phyloP scores from a whole-genome alignment of 2,113 vertebrate genomes.

The Octodon degus region DNA sequence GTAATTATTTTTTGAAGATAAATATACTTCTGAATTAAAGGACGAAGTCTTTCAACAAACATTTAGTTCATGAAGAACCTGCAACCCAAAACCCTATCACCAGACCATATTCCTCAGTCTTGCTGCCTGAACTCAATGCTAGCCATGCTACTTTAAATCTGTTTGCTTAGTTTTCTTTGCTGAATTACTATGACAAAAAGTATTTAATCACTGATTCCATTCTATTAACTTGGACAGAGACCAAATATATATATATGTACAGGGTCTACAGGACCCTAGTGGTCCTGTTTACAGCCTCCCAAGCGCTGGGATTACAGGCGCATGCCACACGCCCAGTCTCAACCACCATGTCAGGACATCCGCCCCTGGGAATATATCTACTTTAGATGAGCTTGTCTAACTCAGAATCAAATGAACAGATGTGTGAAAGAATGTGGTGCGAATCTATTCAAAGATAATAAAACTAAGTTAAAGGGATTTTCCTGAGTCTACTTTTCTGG shows the following conservation, averaged over 20 bases:
- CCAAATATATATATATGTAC: not conserved
- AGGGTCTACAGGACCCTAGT: too few species aligned
- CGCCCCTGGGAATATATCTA: conserved; percentile 1
- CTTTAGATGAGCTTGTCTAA: not conserved
- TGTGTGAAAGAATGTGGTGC: not conserved
- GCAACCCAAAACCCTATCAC: conserved; percentile 39
- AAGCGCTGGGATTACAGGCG: too few species aligned
- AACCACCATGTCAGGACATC: too few species aligned
- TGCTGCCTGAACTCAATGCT: conserved; percentile 25
- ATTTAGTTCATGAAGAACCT: conserved; percentile 40
- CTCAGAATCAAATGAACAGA: conserved; percentile 10
- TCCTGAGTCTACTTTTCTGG: not conserved
- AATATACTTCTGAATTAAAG: conserved; percentile 30
- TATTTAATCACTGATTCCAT: conserved; percentile 65
- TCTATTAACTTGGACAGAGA: conserved; percentile 22
- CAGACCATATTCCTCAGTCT: conserved; percentile 17
- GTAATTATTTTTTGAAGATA: conserved; percentile 66
- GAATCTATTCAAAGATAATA: conserved; percentile 49
- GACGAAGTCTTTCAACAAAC: conserved; percentile 35
- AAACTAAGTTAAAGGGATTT: conserved; percentile 46
- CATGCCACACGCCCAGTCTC: too few species aligned
- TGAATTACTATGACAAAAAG: conserved; percentile 67
- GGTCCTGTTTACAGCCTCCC: too few species aligned
- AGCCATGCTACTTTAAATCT: conserved; percentile 44
- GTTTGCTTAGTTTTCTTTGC: conserved; percentile 32